phyloP scores from a whole-genome alignment of 2,888 invertebrate genomes.

The Pollenia griseotomentosa region DNA sequence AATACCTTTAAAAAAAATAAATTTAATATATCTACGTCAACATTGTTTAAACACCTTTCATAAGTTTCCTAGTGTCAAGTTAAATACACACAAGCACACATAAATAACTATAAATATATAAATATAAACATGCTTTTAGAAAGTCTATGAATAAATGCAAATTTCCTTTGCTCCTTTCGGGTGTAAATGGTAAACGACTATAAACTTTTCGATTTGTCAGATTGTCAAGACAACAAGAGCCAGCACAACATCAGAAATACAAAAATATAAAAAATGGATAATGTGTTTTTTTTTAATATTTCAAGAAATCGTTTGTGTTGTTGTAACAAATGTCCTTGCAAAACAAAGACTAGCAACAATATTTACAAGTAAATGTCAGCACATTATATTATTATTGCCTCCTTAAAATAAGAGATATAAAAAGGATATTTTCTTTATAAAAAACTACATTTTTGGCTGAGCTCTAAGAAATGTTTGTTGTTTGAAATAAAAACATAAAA shows the following conservation, averaged over 20 bases:
- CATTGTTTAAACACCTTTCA: no score
- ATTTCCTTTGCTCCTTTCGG: background rate
- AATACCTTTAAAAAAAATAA: no score
- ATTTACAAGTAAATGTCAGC: conserved; percentile 24
- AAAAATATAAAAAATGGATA: background rate
- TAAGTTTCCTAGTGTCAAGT: no score
- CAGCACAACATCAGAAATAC: conserved; percentile 9
- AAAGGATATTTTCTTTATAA: conserved; percentile 21
- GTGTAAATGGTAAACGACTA: conserved; percentile 41
- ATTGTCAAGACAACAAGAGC: conserved; percentile 47
- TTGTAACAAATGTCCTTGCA: background rate
- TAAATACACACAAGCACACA: background rate
- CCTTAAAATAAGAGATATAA: background rate
- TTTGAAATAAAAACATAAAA: no score
- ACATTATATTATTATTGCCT: background rate
- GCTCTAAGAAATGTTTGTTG: no score
- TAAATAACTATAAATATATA: no score
- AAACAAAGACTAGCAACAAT: conserved; percentile 3
- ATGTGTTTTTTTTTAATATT: background rate
- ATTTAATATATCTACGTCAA: no score
- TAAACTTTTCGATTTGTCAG: conserved; percentile 64
- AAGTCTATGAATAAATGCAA: background rate
- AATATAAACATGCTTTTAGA: background rate
- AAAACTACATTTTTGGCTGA: background rate
- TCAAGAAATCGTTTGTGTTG: background rate